A percentile compares a stretch with the other conserved stretches of the same genome.
These are phyloP conservation scores for Nothobranchius kuhntae DNA, from an alignment of 2,113 vertebrate genomes.

Conservation along the genomic window DNA sequence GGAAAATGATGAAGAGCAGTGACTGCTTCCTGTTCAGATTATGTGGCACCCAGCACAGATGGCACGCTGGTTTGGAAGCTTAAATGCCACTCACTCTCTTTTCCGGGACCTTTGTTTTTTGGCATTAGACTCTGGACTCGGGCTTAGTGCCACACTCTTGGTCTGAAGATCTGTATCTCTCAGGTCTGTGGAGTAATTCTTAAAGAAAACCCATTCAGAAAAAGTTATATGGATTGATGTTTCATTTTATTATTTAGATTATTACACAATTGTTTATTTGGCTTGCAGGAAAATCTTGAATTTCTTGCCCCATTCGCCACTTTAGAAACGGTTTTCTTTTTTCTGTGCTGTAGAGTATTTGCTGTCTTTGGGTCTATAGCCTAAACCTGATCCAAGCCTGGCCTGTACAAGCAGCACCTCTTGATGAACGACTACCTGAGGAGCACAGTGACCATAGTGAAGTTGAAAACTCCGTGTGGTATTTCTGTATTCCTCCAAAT, in stretches of 20 bases:
- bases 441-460: slow-evolving; percentile 54
- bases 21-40: slow-evolving; percentile 65
- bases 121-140: slow-evolving; percentile 38
- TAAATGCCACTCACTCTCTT: slow-evolving; percentile 61
- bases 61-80: slow-evolving; percentile 59
- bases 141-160: slow-evolving; percentile 16
- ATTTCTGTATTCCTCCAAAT: slow-evolving; percentile 34
- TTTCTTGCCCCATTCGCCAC: neutral
- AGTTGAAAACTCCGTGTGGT: slow-evolving; percentile 40
- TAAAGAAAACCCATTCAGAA: slow-evolving; percentile 2
- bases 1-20: slow-evolving; percentile 49
- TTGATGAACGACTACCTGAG: slow-evolving; percentile 61
- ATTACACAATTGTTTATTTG: too few relatives aligned
- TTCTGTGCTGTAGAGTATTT: slow-evolving; percentile 8
- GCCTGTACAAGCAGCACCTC: slow-evolving; percentile 36
- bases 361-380: slow-evolving; percentile 30
- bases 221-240: too few relatives aligned
- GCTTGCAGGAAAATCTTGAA: neutral
- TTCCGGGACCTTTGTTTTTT: slow-evolving; percentile 51
- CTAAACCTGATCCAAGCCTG: slow-evolving; percentile 43
- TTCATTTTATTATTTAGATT: too few relatives aligned
- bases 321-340: slow-evolving; percentile 23
- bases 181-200: too few relatives aligned
- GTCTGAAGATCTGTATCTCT: slow-evolving; percentile 19
- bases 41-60: slow-evolving; percentile 68